Conservation (phyloP, 2,888 invertebrate species). For the Anthoptus insignis region DNA sequence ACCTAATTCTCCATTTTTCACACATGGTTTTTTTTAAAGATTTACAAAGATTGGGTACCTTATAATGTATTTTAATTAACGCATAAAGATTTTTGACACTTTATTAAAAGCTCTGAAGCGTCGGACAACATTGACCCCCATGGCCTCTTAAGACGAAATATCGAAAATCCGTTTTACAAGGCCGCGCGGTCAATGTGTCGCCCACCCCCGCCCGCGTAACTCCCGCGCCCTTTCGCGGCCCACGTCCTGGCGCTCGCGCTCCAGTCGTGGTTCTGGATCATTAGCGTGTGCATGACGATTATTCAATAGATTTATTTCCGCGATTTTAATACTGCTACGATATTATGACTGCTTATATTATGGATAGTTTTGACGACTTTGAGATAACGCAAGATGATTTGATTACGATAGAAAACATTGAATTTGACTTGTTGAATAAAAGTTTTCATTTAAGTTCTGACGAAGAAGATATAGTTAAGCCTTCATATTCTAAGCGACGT, state of each 20-base stretch:
- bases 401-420: constrained; percentile 47
- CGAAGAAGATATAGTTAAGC: no score
- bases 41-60: no score
- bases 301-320: no score
- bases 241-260: no score
- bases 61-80: no score
- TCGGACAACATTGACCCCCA: neutral
- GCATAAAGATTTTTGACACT: no score
- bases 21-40: no score
- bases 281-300: no score
- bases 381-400: constrained; percentile 47
- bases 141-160: neutral
- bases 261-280: no score
- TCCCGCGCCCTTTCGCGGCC: no score
- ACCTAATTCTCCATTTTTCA: no score
- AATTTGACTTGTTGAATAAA: constrained; percentile 48
- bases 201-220: neutral
- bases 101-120: neutral
- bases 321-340: neutral
- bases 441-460: neutral
- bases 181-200: neutral
- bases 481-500: constrained; percentile 24
- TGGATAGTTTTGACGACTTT: constrained; percentile 45
- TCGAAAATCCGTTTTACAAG: neutral
- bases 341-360: neutral